Percentiles rank a stretch among this genome's conserved stretches.
Conservation (phyloP, 1,140 invertebrate species). For the Harlomillsia oculata region DNA sequence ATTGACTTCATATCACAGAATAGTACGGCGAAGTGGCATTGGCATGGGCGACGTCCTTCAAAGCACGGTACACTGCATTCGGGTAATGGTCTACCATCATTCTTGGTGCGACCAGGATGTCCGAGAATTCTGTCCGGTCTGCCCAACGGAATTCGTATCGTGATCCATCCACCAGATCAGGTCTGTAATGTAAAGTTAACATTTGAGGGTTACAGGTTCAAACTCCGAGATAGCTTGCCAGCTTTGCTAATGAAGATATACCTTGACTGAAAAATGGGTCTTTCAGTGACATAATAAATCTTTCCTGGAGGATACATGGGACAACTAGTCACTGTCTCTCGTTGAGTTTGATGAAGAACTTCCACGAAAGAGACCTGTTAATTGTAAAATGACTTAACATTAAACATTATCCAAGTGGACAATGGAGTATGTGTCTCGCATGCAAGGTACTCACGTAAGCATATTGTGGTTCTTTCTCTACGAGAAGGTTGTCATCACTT, state of each 20-base stretch:
- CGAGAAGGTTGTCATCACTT: constrained; percentile 24
- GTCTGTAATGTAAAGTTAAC: constrained; percentile 48
- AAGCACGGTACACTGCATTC: constrained; percentile 28
- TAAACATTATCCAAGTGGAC: neutral
- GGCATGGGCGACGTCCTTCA: constrained; percentile 22
- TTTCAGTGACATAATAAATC: constrained; percentile 30
- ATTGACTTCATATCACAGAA: constrained; percentile 16
- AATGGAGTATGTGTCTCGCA: neutral
- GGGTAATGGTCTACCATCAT: constrained; percentile 44
- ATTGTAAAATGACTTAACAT: neutral
- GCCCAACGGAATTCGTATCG: constrained; percentile 40
- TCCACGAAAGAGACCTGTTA: constrained; percentile 35
- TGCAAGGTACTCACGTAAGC: constrained; percentile 26
- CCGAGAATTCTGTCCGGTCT: constrained; percentile 38
- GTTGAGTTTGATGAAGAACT: constrained; percentile 29
- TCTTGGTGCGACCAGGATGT: constrained; percentile 42
- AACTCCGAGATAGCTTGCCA: neutral
- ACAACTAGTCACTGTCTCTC: constrained; percentile 28
- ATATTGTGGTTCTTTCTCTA: constrained; percentile 20
- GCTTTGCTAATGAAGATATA: neutral
- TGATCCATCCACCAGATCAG: constrained; percentile 27
- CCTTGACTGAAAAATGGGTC: constrained; percentile 29
- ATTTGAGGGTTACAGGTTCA: constrained; percentile 44
- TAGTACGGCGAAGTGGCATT: constrained; percentile 6
- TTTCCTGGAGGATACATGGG: constrained; percentile 33